Base-by-base conservation (phyloP, 2,797 vertebrate species). In the Hemitrygon akajei region DNA sequence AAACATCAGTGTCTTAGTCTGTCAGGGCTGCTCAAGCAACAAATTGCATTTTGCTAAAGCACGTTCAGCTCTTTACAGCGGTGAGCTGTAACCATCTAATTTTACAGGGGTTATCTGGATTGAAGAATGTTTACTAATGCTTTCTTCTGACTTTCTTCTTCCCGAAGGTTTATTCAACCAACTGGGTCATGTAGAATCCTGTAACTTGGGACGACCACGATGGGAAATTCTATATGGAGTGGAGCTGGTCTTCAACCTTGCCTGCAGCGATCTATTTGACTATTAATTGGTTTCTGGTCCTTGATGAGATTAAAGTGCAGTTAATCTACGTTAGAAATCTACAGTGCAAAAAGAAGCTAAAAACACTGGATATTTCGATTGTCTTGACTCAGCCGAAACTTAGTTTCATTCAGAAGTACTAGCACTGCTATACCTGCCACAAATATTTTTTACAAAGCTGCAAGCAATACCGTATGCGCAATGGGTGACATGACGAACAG, bases 401-500 rank as follows among this genome's bases (percentile, higher is more conserved):
- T 37, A 18, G 18, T 69, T 89, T 69, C n/a, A 69, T 16, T 69
- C 86, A 34, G 34, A 79, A 37, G 12, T 79, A 18, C 79, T 11
- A 69, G 63, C 86, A 89, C 86, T 69, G 86, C 66, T 69, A 66
- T 69, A 66, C 34, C 86, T 69, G 86, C 86, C 86, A 89, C 63
- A 66, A 89, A 69, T 69, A 89, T 89, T 66, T 47, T 89, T 89
- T 69, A 69, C 69, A 89, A 89, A 89, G 86, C 86, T 89, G 60
- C 63, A 89, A 69, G 63, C 86, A 89, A 89, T 89, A 89, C 86
- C 37, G n/a, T 89, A 63, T n/a, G 34, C 97, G 95, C 96, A 95
- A 99, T 99, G 99, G 99, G 98, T 97, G 99, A 99, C 97, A 98
- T 99, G 98, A 98, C 98, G 94, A 99, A 99, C 95, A 99, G 98